Percentiles rank a stretch among this genome's conserved stretches.
Evolutionary conservation across 2,113 vertebrate genomes (phyloP).

Genomic region (Coracopsis vasa): DNA sequence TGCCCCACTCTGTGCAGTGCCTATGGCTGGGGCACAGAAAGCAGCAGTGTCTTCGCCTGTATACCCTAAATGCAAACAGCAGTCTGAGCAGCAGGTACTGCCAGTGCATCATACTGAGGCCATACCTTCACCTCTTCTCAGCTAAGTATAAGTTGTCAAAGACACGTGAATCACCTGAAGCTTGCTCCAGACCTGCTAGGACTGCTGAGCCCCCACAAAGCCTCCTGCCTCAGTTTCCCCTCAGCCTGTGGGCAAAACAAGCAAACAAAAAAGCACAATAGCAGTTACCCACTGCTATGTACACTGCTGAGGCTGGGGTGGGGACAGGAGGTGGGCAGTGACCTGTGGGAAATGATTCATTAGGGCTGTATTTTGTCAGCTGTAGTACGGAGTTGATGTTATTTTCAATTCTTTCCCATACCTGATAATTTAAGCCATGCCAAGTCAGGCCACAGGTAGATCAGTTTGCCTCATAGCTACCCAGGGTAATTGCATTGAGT

Average conservation of each 20-base stretch:
- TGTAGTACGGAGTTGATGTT: not conserved
- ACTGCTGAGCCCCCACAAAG: not conserved
- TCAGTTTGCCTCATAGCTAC: not conserved
- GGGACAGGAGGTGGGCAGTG: not conserved
- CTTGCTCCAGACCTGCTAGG: not conserved
- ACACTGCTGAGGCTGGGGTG: not conserved
- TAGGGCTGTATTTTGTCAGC: not conserved
- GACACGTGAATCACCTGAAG: accelerated
- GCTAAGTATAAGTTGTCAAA: not conserved
- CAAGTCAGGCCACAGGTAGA: not conserved
- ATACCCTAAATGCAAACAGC: not conserved
- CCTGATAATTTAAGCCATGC: not conserved
- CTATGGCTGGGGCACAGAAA: not conserved
- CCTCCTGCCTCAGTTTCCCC: not conserved
- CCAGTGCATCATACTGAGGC: not conserved
- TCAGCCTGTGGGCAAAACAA: not conserved
- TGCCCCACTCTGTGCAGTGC: accelerated
- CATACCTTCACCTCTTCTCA: not conserved
- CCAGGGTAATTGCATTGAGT: not conserved
- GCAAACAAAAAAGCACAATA: not conserved
- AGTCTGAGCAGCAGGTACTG: not conserved
- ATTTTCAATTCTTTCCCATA: not conserved
- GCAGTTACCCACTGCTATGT: not conserved
- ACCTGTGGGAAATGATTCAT: not conserved
- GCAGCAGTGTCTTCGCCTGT: not conserved